Base-by-base conservation (phyloP, 2,888 invertebrate genomes). In the Pegoplata infirma region DNA sequence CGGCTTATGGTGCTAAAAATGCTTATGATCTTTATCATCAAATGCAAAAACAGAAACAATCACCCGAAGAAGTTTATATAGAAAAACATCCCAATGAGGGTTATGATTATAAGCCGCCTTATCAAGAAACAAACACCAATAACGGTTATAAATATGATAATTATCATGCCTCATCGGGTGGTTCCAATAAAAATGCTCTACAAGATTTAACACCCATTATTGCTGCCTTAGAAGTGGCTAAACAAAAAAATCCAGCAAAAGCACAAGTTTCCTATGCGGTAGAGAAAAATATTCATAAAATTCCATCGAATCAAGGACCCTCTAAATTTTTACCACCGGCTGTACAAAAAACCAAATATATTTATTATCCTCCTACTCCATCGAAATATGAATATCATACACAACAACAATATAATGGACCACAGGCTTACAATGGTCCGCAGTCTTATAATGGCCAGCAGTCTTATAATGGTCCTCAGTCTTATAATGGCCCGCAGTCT, bases 41-140 rank as follows among this genome's bases (percentile, higher is more conserved):
- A 82, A 86, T 88, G 88, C 87, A 85, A 28, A 88, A 86, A 68
- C 88, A 87, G 16, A 83, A 83, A 32, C 83, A 84, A 0, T 82
- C 82, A 5, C 82, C 85, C 0, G 87, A 88, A 76, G 88, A 87
- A 73, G 77, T 82, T 8, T 87, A 87, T 49, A 84, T 87, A 68
- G 84, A 87, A 67, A 85, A 85, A 56, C 88, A 89, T 80, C 86
- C 87, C 10, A 84, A 88, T n/a, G 87, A 88, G 76, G 85, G 86
- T 28, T 87, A 86, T 44, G 84, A 87, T 17, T 86, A 85, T 28
- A 81, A 82, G 5, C 76, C 82, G 7, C 36, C 76, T 64, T 79
- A 78, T 40, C 28, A 71, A 5, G 36, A 61, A 8, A 28, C 81
- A 47, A 46, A 56, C 25, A 21, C 59, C 19, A 55, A 56, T 14